Evolutionary conservation across 2,113 vertebrate species (phyloP), one percentile per base, ranked within the genome.

Genomic region (Mirza zaza): DNA sequence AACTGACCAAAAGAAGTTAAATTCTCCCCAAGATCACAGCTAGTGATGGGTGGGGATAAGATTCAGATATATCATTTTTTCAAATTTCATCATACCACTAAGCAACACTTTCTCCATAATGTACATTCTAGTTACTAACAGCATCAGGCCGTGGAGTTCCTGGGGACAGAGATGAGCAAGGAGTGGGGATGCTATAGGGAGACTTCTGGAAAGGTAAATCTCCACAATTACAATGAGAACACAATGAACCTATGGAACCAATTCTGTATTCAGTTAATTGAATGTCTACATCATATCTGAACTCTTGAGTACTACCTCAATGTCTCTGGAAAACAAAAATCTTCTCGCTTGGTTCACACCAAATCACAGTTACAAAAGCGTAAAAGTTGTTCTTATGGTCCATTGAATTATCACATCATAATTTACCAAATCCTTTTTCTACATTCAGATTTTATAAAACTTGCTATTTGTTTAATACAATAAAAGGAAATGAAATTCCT

Each of bases 291-390:
- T 71, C 6, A 21, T 23, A 36, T 70, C 42, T 52, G 59, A 45
- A 84, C 27, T 83, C 39, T 52, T 52, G 36, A 67, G 21, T 36
- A 52, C 42, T n/a, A 12, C 88, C 45, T 75, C 25, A 73, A 61
- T 92, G 3, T 45, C n/a, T 85, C 39, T 39, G 67, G 59, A 76
- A 81, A 94, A 42, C 67, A 94, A 86, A 96, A 61, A 61, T 75
- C 80, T 67, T 90, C 67, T 75, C 82, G 20, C 7, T 87, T 87
- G 23, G 5, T 91, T 34, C 57, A 89, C 8, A 63, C 34, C 48
- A 36, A 88, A 27, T 96, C 50, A 34, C 32, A 91, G 23, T 65
- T 61, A 95, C 32, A 91, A 84, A 90, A 6, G 45, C 52, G 73
- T 12, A 39, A 32, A 32, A 80, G 3, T 57, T 86, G 15, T 57